phyloP scores from a whole-genome alignment of 2,797 vertebrate species.

The Phalanger gymnotis region DNA sequence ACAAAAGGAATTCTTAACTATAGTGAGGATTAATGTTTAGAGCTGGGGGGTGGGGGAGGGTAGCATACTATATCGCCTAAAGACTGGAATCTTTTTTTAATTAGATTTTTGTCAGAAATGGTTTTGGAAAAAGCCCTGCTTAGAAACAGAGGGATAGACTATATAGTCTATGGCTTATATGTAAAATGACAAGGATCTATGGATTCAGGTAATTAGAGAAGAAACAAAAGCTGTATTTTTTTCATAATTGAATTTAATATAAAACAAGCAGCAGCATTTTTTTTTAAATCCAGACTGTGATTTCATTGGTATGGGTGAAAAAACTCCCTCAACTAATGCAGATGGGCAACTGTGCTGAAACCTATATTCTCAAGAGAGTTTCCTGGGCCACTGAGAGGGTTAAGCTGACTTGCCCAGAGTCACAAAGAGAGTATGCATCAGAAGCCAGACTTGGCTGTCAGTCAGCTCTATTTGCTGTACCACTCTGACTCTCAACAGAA shows the following conservation, averaged over 20 bases:
- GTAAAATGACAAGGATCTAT: constrained; percentile 44
- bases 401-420: neutral
- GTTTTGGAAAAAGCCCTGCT: constrained; percentile 40
- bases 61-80: constrained; percentile 47
- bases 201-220: constrained; percentile 35
- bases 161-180: constrained; percentile 20
- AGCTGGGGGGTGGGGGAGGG: neutral
- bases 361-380: neutral
- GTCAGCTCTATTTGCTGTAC: neutral
- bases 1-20: neutral
- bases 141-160: constrained; percentile 16
- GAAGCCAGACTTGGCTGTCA: neutral
- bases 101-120: constrained; percentile 35
- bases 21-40: neutral
- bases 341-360: neutral
- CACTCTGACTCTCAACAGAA: neutral
- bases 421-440: neutral
- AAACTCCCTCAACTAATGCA: neutral
- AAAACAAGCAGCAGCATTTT: constrained; percentile 23
- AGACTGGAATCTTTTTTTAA: constrained; percentile 56
- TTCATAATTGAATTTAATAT: constrained; percentile 43
- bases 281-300: neutral
- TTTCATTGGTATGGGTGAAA: neutral
- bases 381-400: neutral
- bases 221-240: constrained; percentile 41